A percentile compares a stretch with the other conserved stretches of the same genome.
Conservation (phyloP, 2,797 vertebrate species). For the Arnoldichthys spilopterus region DNA sequence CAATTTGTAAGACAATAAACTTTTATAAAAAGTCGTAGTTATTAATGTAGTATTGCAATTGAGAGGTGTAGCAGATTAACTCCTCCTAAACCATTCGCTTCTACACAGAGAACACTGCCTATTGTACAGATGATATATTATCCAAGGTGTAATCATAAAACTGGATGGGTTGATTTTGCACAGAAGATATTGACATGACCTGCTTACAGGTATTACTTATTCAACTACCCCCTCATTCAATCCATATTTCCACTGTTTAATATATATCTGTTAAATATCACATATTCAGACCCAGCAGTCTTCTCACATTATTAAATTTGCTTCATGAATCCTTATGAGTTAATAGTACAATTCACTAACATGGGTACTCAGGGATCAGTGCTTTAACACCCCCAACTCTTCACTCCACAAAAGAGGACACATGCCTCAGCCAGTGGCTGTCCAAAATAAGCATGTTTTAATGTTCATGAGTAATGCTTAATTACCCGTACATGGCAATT, state of each 20-base stretch:
- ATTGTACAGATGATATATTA: not conserved
- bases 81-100: conserved; percentile 8
- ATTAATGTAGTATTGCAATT: conserved; percentile 45
- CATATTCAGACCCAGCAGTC: not conserved
- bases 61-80: conserved; percentile 6
- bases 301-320: not conserved
- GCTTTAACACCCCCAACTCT: conserved; percentile 55
- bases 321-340: not conserved
- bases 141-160: not conserved
- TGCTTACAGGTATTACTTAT: not conserved
- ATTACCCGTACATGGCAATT: conserved; percentile 89
- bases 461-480: conserved; percentile 87
- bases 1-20: conserved; percentile 56
- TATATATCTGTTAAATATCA: not conserved
- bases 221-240: not conserved
- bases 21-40: conserved; percentile 52
- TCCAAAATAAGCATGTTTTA: conserved; percentile 84
- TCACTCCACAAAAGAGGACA: conserved; percentile 58
- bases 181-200: not conserved
- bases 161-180: not conserved
- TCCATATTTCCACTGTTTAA: not conserved
- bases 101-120: not conserved
- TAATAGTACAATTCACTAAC: not conserved
- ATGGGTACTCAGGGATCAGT: not conserved
- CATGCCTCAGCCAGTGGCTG: conserved; percentile 72